Evolutionary conservation across 2,113 vertebrate species (phyloP).

Genomic region (Thermophis baileyi): DNA sequence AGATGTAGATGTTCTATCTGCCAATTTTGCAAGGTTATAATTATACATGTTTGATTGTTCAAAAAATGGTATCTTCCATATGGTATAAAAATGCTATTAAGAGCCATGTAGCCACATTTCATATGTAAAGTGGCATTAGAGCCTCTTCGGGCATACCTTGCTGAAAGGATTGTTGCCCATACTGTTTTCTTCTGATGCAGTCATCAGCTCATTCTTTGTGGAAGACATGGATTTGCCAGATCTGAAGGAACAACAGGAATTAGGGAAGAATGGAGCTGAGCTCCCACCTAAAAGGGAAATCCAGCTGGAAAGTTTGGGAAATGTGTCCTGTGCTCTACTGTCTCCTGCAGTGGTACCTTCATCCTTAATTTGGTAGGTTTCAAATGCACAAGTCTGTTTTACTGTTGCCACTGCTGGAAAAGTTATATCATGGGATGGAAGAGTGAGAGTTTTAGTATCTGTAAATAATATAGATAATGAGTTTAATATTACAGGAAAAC

Average conservation of each 20-base stretch:
- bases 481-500: not conserved
- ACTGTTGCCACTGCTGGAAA: not conserved
- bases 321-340: not conserved
- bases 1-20: not conserved
- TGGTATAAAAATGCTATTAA: not conserved
- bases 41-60: not conserved
- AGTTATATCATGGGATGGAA: not conserved
- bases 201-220: slow-evolving; percentile 56
- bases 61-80: not conserved
- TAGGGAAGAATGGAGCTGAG: slow-evolving; percentile 14
- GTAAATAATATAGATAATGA: not conserved
- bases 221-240: slow-evolving; percentile 62
- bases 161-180: not conserved
- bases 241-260: slow-evolving; percentile 57
- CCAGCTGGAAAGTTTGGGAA: slow-evolving; percentile 42
- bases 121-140: not conserved
- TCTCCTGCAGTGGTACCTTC: not conserved
- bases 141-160: not conserved
- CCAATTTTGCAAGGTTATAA: not conserved
- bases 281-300: slow-evolving; percentile 31
- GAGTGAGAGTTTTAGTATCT: not conserved
- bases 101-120: not conserved
- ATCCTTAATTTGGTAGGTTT: not conserved
- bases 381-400: not conserved
- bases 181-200: slow-evolving; percentile 40